Evolutionary conservation across 1,140 invertebrate species (phyloP), one percentile per base, ranked within the genome.

Genomic region (Cherax destructor): DNA sequence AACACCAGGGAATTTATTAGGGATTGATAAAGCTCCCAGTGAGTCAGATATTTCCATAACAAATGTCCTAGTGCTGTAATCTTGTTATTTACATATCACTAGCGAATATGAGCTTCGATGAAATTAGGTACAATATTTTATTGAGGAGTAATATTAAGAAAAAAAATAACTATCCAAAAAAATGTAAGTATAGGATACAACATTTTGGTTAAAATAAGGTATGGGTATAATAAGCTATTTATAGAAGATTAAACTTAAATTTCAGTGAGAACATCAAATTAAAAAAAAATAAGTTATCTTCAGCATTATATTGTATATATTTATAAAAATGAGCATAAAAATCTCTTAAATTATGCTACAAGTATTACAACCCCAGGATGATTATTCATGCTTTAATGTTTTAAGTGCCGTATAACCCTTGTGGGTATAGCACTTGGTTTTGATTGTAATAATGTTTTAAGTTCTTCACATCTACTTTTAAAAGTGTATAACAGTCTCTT

Each of bases 291-390:
- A 6, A 21, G 10, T 69, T 30, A 30, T 74, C 69, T 74, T 74
- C 9, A 74, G 24, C 24, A 30, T 21, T 21, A 30, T 30, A 30
- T n/a, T 74, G 24, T 74, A 30, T 74, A 74, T 30, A 7, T 74
- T 30, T 74, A 74, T 74, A 74, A 74, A 74, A 74, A 30, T 4
- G n/a, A 74, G 30, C 69, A 74, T n/a, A 65, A 74, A 74, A 74
- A 69, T 5, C 21, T 13, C 18, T 21, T 69, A 69, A 69, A 59
- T 59, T 7, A 59, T 4, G 21, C 21, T 18, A 69, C 61, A 7
- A 69, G 21, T 5, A 18, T 18, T 69, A 69, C 65, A 18, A 69
- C 13, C 21, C 30, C 2, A 41, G 2, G 30, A 41, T 41, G 30
- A 41, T 41, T 41, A 41, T 41, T 41, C 30, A 41, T 41, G 30